Base-by-base conservation (phyloP, 2,888 invertebrate genomes). In the Anthrax anthrax region DNA sequence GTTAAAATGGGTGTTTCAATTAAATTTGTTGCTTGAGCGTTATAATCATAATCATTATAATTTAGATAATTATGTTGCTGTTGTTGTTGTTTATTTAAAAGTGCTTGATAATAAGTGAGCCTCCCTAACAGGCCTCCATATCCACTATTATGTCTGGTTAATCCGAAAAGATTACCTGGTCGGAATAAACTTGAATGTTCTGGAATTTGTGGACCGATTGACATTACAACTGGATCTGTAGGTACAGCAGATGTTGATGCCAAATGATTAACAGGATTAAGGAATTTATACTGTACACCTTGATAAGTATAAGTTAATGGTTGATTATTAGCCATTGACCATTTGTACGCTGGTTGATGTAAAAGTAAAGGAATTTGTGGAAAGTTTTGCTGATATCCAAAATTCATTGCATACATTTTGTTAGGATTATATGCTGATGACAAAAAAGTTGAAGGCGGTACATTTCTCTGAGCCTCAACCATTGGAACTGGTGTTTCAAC, bases 141-240 rank as follows among this genome's bases (percentile, higher is more conserved):
- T 19, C 37, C 43, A 10, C 43, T 19, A 13, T 37, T 43, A 12
- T 37, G 14, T 43, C 34, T 36, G 13, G 34, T 37, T 14, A 46
- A 14, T 3, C 46, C 46, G 37, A 41, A 41, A 9, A 46, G 23
- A n/a, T 23, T 18, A n/a, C 34, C 34, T n/a, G 36, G 36, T 19
- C 37, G 41, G n/a, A 46, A 37, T 41, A 41, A 41, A 17, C 46
- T 37, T 4, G 9, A 41, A 37, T 46, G 37, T 8, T 27, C 41
- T 9, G 42, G 37, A 4, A 42, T 36, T 18, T 46, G 46, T 1
- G 46, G 46, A 13, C n/a, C 16, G 37, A 46, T 46, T 18, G 14
- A 18, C 34, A 19, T 23, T 12, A 36, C 32, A 10, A 29, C n/a
- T 16, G 18, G 36, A 9, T 45, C 34, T n/a, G n/a, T n/a, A n/a